Base-by-base conservation (phyloP, 30 jellyfish, hydroid and myxozoan species). In the Chrysaora quinquecirrha region DNA sequence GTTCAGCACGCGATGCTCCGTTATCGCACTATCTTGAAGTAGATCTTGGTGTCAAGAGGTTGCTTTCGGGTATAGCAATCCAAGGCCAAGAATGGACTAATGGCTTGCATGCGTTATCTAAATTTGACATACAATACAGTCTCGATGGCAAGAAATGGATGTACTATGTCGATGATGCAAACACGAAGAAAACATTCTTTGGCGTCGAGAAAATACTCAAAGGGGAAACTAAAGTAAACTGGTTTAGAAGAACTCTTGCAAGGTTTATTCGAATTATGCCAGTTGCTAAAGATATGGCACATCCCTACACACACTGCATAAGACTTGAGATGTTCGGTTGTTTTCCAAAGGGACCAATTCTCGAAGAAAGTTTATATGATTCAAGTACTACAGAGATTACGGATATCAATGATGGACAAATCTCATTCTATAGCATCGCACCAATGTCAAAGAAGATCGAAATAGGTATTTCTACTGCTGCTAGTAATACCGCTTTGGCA, bases 251-350 rank as follows among this genome's bases (percentile, higher is more conserved):
- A 31, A 70, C 43, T 0, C 18, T n/a, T 27, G 30, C 34, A 23
- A 70, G 82, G 34, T 70, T 70, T 47, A 0, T 70, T n/a, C 33
- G 66, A 24, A 30, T 70, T 4, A 32, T 31, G 7, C 82, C 82
- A 70, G 35, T 65, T 18, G 82, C 64, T 20, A 25, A 65, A 32
- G 11, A 24, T 34, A 20, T 46, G 3, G 3, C 82, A 0, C 6
- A 11, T 10, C 1, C 34, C 66, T n/a, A 19, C 1, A 32, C 58
- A 16, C 58, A 11, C 66, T 70, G 82, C 34, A 30, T 70, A 43
- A 34, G 82, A 70, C 33, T 70, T 6, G 82, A 70, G 64, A 3
- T 70, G 20, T 70, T 70, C 43, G 82, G 82, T n/a, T 70, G 82
- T 70, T 38, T 33, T 27, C 28, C 43, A 25, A 70, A 34, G 66